A percentile compares a stretch with the other conserved stretches of the same genome.
phyloP scores from a whole-genome alignment of 2,888 invertebrate species.

The Leucozona laternaria region DNA sequence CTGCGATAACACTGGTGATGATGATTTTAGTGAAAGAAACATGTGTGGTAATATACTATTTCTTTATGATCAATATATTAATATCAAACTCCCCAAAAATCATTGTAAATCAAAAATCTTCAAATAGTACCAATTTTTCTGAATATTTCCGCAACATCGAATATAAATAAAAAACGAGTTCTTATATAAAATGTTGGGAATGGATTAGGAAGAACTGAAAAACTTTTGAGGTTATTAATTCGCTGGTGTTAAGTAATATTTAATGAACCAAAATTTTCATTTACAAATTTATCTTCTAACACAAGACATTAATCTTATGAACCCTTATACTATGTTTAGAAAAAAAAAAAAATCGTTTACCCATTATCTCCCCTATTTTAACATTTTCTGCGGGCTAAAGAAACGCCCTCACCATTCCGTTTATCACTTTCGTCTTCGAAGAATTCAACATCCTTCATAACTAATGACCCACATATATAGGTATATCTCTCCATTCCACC shows the following conservation, averaged over 20 bases:
- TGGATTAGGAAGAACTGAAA: too few relatives aligned
- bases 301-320: constrained; percentile 18
- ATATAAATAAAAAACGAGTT: too few relatives aligned
- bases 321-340: background rate
- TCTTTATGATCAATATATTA: too few relatives aligned
- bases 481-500: background rate
- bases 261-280: constrained; percentile 4
- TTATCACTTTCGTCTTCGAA: background rate
- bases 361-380: background rate
- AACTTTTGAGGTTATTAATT: constrained; percentile 6
- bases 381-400: constrained; percentile 17
- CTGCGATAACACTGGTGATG: too few relatives aligned
- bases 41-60: too few relatives aligned
- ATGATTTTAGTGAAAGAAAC: too few relatives aligned
- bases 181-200: too few relatives aligned
- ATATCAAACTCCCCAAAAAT: too few relatives aligned
- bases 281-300: constrained; percentile 8
- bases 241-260: background rate
- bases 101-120: too few relatives aligned
- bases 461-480: constrained; percentile 7
- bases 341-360: background rate
- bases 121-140: too few relatives aligned
- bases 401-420: constrained; percentile 4
- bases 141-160: too few relatives aligned
- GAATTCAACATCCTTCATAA: background rate